These are phyloP conservation scores for Styela plicata DNA, from an alignment of 23 tunicate genomes.

Conservation along the genomic window DNA sequence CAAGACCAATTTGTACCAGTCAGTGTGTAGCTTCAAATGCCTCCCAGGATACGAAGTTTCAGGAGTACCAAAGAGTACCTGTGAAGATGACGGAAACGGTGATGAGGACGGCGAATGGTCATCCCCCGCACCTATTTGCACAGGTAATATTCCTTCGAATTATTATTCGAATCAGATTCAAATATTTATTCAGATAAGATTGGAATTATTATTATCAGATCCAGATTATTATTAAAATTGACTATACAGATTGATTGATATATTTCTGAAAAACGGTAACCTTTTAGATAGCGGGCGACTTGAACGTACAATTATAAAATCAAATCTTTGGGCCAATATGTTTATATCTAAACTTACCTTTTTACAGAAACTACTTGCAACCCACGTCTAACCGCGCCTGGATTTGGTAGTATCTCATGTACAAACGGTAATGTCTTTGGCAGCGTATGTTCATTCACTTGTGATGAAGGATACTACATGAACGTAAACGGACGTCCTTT, in stretches of 20 bases:
- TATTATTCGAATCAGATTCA: too few relatives aligned
- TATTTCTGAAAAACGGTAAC: too few relatives aligned
- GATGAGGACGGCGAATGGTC: conserved; percentile 36
- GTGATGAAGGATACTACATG: conserved; percentile 37
- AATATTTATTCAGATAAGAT: too few relatives aligned
- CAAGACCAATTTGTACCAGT: neutral
- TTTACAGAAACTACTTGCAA: conserved; percentile 26
- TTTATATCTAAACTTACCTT: too few relatives aligned
- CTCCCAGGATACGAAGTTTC: conserved; percentile 8
- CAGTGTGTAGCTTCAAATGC: conserved; percentile 15
- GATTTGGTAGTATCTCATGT: conserved; percentile 15
- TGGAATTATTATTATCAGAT: too few relatives aligned
- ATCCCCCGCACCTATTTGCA: conserved; percentile 21
- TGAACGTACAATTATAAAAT: too few relatives aligned
- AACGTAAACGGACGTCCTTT: neutral
- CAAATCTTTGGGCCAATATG: too few relatives aligned
- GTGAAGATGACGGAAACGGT: conserved; percentile 40
- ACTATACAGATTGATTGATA: too few relatives aligned
- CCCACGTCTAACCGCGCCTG: conserved; percentile 10
- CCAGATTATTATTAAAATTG: too few relatives aligned
- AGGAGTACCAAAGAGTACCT: conserved; percentile 26
- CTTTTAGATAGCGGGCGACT: too few relatives aligned
- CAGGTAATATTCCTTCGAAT: too few relatives aligned
- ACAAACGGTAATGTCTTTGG: conserved; percentile 17
- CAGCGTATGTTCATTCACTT: conserved; percentile 19